Base-by-base conservation (phyloP, 2,797 vertebrate species). In the Notolabrus celidotus region DNA sequence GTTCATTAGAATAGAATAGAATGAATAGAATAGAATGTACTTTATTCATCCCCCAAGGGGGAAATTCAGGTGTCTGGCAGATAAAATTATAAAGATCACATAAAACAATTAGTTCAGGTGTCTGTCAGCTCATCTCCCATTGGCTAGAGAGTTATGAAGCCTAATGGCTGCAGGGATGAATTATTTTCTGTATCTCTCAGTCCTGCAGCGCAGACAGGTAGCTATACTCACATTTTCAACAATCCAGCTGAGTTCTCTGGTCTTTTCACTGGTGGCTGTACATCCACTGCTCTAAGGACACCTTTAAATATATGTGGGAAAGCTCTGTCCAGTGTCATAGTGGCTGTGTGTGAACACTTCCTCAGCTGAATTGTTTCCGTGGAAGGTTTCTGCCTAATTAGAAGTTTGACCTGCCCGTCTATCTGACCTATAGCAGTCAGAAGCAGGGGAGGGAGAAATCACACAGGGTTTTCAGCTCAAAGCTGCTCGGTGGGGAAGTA, bases 311-410 rank as follows among this genome's bases (percentile, higher is more conserved):
- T 61, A 46, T 5, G 1, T 59, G 33, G 8, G 6, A 55, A 68
- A 27, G 5, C 41, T 38, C 12, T 55, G 33, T 25, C 50, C 47
- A 33, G 14, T 36, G 15, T 53, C 14, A 22, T 31, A n/a, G 8
- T 29, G 31, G 20, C 33, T 19, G 20, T 41, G 31, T 23, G 27
- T 31, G 56, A 77, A 43, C 34, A 33, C 29, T 20, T 42, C 5
- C 10, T n/a, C 45, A 17, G 19, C 12, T 61, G 53, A 70, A 56
- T 8, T 51, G 39, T 60, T 66, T 39, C 20, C 25, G 17, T 45
- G 10, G 20, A 69, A 38, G 39, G 27, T 50, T 65, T 8, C 53
- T 54, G 47, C 31, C 50, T 67, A 71, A 70, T 71, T 47, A 58
- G 31, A 22, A 33, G 63, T 50, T 62, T 1, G 0, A 31, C 23